phyloP scores from a whole-genome alignment of 2,888 invertebrate genomes.

The Lepidochrysops patricia region DNA sequence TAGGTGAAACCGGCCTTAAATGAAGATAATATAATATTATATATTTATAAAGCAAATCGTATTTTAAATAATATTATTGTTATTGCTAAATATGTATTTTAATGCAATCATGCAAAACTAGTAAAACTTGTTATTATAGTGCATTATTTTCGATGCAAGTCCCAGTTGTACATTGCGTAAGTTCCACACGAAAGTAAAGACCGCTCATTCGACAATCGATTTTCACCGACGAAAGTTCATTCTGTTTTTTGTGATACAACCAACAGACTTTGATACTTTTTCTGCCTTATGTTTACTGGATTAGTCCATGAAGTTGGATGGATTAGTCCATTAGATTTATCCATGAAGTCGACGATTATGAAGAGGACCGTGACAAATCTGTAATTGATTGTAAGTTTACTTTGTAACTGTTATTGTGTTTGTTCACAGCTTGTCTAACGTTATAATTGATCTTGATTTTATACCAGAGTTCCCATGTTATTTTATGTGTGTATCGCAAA shows the following conservation, averaged over 20 bases:
- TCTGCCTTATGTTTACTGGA: neutral
- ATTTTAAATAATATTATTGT: too few species aligned
- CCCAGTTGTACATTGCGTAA: neutral
- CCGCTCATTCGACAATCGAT: neutral
- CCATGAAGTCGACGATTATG: neutral
- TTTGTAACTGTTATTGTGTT: conserved; percentile 3
- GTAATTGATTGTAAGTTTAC: conserved; percentile 8
- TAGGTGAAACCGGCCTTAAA: too few species aligned
- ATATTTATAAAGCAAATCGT: too few species aligned
- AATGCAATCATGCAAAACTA: neutral
- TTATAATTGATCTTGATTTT: conserved; percentile 4
- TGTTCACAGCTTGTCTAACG: conserved; percentile 1
- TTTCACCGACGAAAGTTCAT: neutral
- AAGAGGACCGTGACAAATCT: neutral
- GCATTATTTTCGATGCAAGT: neutral
- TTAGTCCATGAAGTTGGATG: too few species aligned
- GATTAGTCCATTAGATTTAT: too few species aligned
- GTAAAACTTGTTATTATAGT: neutral
- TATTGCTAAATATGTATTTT: neutral
- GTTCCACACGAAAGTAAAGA: neutral
- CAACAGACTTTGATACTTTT: neutral
- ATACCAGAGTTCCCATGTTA: conserved; percentile 7
- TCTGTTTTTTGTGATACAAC: neutral
- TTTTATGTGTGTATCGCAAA: conserved; percentile 1
- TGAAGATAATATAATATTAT: too few species aligned